Evolutionary conservation across 2,888 invertebrate species (phyloP).

Genomic region (Volucella inanis): DNA sequence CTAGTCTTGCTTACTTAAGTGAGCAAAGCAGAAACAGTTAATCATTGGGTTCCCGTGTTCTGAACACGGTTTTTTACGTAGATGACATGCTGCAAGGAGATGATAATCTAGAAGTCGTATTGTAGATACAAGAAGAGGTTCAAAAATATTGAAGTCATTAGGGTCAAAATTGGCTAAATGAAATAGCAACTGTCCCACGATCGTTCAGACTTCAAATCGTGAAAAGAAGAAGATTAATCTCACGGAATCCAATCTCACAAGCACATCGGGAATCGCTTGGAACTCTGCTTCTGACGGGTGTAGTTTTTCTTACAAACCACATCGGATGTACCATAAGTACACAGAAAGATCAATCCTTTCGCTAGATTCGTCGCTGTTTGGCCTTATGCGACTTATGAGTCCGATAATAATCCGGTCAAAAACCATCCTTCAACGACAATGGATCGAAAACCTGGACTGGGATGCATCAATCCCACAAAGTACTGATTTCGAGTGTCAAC

Average conservation of each 20-base stretch:
- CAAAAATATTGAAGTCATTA: constrained; percentile 28
- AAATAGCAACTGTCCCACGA: too few relatives aligned
- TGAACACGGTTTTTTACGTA: constrained; percentile 59
- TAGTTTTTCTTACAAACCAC: constrained; percentile 37
- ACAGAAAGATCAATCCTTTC: constrained; percentile 35
- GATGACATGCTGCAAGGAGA: constrained; percentile 60
- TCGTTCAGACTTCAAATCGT: too few relatives aligned
- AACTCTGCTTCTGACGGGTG: constrained; percentile 30
- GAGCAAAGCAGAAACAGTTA: constrained; percentile 71
- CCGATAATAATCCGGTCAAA: too few relatives aligned
- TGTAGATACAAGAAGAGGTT: constrained; percentile 11
- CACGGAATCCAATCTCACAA: too few relatives aligned
- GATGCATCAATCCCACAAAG: background rate
- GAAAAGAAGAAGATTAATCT: too few relatives aligned
- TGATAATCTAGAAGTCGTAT: constrained; percentile 33
- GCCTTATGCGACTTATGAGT: constrained; percentile 21
- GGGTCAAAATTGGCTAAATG: background rate
- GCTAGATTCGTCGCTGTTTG: constrained; percentile 49
- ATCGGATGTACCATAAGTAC: constrained; percentile 9
- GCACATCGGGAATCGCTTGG: constrained; percentile 49
- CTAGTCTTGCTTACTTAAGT: constrained; percentile 38
- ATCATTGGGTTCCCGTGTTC: constrained; percentile 54
- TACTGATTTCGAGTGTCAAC: background rate
- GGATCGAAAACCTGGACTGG: too few relatives aligned
- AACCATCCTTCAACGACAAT: too few relatives aligned